Percentiles rank a stretch among this genome's conserved stretches.
phyloP scores from a whole-genome alignment of 2,888 invertebrate species.

The Oscheius sp. region DNA sequence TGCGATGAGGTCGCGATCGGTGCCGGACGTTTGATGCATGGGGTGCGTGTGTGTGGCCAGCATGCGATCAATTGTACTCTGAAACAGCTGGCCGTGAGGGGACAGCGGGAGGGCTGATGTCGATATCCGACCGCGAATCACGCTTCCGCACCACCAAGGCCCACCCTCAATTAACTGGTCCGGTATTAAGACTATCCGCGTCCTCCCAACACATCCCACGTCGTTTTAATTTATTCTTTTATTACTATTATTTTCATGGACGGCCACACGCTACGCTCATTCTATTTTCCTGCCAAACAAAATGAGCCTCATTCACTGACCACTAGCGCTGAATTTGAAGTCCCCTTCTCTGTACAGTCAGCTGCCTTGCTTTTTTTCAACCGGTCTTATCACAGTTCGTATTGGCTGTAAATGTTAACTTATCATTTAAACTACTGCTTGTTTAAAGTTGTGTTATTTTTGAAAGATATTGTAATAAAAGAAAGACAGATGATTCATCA shows the following conservation, averaged over 20 bases:
- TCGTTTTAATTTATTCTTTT: not conserved
- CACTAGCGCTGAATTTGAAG: too few relatives aligned
- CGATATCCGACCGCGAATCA: slow-evolving; percentile 31
- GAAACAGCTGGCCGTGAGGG: slow-evolving; percentile 33
- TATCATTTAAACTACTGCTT: too few relatives aligned
- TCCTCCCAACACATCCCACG: not conserved
- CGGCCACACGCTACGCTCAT: not conserved
- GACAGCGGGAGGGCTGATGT: slow-evolving; percentile 31
- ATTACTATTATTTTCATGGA: not conserved
- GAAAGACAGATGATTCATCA: slow-evolving; percentile 5
- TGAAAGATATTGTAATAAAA: slow-evolving; percentile 3
- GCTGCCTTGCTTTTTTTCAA: too few relatives aligned
- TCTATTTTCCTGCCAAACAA: not conserved
- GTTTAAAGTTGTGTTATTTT: too few relatives aligned
- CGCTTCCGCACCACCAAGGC: slow-evolving; percentile 26
- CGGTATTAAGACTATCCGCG: slow-evolving; percentile 17
- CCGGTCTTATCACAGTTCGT: too few relatives aligned
- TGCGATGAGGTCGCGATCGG: slow-evolving; percentile 8
- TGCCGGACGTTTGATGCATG: slow-evolving; percentile 29
- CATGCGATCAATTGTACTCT: slow-evolving; percentile 35
- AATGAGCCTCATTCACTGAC: slow-evolving; percentile 4
- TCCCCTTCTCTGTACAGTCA: not conserved
- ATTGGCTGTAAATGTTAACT: too few relatives aligned
- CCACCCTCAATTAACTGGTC: slow-evolving; percentile 25
- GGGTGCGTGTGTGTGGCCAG: slow-evolving; percentile 26